These are phyloP conservation scores for Paramuricea clavata DNA, from an alignment of 92 coral and sea anemone genomes.

Conservation along the genomic window DNA sequence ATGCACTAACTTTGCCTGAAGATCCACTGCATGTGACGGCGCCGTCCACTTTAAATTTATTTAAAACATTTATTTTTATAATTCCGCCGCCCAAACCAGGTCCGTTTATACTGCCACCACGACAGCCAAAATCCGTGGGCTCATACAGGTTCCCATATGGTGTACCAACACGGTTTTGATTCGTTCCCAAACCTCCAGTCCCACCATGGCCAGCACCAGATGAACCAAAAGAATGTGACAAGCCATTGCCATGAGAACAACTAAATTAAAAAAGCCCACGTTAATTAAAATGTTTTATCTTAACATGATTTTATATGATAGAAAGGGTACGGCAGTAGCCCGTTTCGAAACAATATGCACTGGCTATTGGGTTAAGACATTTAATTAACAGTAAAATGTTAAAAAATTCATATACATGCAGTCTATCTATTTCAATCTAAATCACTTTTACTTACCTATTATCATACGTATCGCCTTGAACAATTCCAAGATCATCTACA, in stretches of 20 bases:
- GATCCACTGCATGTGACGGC: slow-evolving; percentile 83
- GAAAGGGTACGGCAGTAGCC: too few species aligned
- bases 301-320: too few species aligned
- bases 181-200: slow-evolving; percentile 86
- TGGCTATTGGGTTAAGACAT: too few species aligned
- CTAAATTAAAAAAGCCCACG: slow-evolving; percentile 39
- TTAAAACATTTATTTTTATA: slow-evolving; percentile 80
- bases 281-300: neutral
- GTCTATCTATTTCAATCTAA: too few species aligned
- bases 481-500: slow-evolving; percentile 86
- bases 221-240: slow-evolving; percentile 66
- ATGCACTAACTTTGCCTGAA: slow-evolving; percentile 36
- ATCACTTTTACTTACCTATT: slow-evolving; percentile 74
- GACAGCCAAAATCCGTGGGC: slow-evolving; percentile 95
- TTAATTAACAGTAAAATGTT: too few species aligned
- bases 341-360: too few species aligned
- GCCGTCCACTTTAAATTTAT: slow-evolving; percentile 85
- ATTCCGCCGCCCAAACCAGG: slow-evolving; percentile 95
- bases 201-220: slow-evolving; percentile 99
- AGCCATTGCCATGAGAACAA: slow-evolving; percentile 84
- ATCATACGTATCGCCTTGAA: slow-evolving; percentile 77
- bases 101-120: slow-evolving; percentile 86
- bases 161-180: slow-evolving; percentile 86
- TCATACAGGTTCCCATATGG: slow-evolving; percentile 97
- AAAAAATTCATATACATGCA: too few species aligned